Conservation (phyloP, 2,113 vertebrate species). For the rabbit (Oryctolagus cuniculus) region DNA sequence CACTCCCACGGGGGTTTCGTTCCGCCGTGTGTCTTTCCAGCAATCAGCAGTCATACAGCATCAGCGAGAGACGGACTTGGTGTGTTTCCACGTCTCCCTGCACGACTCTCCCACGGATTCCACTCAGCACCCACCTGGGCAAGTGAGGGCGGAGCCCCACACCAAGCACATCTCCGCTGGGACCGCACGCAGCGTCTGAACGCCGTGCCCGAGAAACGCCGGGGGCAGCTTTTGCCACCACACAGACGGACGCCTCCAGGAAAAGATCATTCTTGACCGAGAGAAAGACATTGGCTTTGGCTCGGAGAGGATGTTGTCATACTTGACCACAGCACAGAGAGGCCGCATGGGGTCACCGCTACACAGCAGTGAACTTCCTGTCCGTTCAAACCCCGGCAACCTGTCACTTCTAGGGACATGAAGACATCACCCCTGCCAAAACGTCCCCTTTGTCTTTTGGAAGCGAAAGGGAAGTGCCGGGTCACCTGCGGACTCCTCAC, state of each 20-base stretch:
- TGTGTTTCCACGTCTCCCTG: conserved; percentile 76
- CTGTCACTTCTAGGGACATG: not conserved
- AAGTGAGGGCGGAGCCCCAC: conserved; percentile 76
- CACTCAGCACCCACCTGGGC: conserved; percentile 33
- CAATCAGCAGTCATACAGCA: not conserved
- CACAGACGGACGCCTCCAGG: conserved; percentile 95
- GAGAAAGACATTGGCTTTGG: conserved; percentile 89
- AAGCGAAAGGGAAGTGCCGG: not conserved
- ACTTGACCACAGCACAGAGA: conserved; percentile 18
- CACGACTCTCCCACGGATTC: conserved; percentile 64
- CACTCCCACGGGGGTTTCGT: conserved; percentile 12
- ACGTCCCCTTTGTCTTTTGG: not conserved
- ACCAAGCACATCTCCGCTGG: conserved; percentile 79
- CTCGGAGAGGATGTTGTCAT: not conserved
- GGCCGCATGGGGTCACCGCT: not conserved
- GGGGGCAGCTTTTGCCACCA: conserved; percentile 93
- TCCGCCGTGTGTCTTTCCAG: not conserved
- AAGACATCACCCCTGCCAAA: not conserved
- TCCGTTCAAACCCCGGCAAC: not conserved
- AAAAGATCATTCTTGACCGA: conserved; percentile 93
- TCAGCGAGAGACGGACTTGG: conserved; percentile 64
- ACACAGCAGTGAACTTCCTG: not conserved
- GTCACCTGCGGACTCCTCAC: not conserved
- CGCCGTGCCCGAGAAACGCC: conserved; percentile 95
- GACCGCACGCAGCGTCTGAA: conserved; percentile 81